phyloP scores from a whole-genome alignment of 2,888 invertebrate genomes.

The Sialis lutaria region DNA sequence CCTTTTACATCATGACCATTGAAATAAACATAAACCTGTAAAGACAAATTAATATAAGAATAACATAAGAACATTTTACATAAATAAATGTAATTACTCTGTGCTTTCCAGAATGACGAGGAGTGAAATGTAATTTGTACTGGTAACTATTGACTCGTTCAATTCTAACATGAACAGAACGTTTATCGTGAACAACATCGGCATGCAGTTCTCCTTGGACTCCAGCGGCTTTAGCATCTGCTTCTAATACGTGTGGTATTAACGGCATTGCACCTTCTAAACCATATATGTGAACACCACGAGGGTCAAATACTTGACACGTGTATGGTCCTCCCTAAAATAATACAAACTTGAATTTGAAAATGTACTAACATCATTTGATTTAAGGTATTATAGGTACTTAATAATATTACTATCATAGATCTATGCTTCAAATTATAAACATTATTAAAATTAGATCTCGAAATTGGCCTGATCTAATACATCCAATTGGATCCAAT shows the following conservation, averaged over 20 bases:
- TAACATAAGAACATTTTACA: not conserved
- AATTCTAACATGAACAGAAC: conserved; percentile 66
- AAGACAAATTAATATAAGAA: conserved; percentile 8
- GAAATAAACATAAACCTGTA: conserved; percentile 75
- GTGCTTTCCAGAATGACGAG: conserved; percentile 63
- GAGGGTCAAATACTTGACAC: conserved; percentile 89
- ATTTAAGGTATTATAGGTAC: too few species aligned
- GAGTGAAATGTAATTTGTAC: conserved; percentile 62
- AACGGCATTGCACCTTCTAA: conserved; percentile 70
- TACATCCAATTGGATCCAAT: too few species aligned
- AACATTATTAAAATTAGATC: too few species aligned
- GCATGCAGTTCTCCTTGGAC: conserved; percentile 76
- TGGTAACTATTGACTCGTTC: conserved; percentile 50
- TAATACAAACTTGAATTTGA: conserved; percentile 2
- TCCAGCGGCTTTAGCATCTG: conserved; percentile 53
- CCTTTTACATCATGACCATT: conserved; percentile 76
- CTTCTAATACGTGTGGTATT: conserved; percentile 71
- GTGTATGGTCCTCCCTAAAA: conserved; percentile 84
- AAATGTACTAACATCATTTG: too few species aligned
- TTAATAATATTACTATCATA: too few species aligned
- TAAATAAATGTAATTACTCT: conserved; percentile 27
- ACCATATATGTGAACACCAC: conserved; percentile 68
- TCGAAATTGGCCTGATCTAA: too few species aligned
- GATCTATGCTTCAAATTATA: too few species aligned
- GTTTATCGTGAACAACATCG: conserved; percentile 80